Conservation (phyloP, 2,888 invertebrate genomes). For the Creontiades dilutus region DNA sequence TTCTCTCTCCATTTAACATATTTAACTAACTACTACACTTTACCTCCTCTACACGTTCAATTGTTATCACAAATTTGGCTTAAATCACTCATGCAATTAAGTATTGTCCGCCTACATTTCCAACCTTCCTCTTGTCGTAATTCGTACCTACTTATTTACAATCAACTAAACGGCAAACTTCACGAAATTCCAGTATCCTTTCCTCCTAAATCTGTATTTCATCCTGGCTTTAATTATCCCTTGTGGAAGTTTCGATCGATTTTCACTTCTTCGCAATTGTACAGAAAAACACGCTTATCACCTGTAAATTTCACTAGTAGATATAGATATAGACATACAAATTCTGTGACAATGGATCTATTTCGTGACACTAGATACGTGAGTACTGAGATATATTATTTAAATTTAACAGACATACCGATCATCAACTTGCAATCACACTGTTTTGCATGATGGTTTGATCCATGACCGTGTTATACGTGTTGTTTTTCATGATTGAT, state of each 20-base stretch:
- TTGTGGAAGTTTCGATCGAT: not conserved
- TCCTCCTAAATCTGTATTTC: not conserved
- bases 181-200: not conserved
- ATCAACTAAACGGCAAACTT: not conserved
- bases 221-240: not conserved
- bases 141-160: not conserved
- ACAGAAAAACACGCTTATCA: not conserved
- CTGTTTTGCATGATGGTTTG: not conserved
- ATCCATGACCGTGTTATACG: not conserved
- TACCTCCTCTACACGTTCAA: not conserved
- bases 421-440: not conserved
- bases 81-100: not conserved
- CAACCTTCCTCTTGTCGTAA: not conserved
- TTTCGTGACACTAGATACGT: slow-evolving; percentile 44
- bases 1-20: not conserved
- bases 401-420: not conserved
- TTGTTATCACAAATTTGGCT: not conserved
- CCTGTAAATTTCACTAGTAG: not conserved
- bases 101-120: too few relatives aligned
- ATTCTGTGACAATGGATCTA: slow-evolving; percentile 36
- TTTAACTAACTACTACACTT: not conserved
- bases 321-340: not conserved
- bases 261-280: not conserved
- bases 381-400: slow-evolving; percentile 35
- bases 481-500: not conserved